phyloP scores from a whole-genome alignment of 2,113 vertebrate species.

The Vulpes lagopus region DNA sequence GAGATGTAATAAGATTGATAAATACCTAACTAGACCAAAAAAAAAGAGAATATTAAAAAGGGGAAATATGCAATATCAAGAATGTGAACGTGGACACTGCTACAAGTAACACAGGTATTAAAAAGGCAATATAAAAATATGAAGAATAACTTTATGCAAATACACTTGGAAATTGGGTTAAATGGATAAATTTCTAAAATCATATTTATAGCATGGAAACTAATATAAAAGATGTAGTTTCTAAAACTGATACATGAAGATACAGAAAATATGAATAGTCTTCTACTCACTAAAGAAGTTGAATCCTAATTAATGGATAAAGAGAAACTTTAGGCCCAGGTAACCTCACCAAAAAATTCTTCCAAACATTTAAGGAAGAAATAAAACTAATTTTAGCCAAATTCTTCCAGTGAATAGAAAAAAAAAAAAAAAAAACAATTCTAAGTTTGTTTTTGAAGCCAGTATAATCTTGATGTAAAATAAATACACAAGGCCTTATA shows the following conservation, averaged over 20 bases:
- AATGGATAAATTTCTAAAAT: neutral
- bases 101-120: neutral
- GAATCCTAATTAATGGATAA: neutral
- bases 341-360: neutral
- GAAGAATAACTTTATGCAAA: neutral
- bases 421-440: neutral
- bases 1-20: neutral
- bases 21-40: neutral
- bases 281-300: neutral
- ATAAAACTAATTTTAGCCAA: neutral
- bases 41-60: neutral
- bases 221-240: neutral
- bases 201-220: neutral
- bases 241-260: neutral
- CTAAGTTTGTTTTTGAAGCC: neutral
- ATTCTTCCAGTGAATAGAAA: neutral
- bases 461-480: neutral
- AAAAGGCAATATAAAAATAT: neutral
- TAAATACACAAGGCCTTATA: neutral
- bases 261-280: slow-evolving; percentile 25
- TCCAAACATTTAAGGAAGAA: slow-evolving; percentile 11
- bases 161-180: neutral
- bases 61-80: neutral
- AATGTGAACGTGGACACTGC: neutral
- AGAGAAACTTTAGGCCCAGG: neutral